These are phyloP conservation scores for Pseudochirops cupreus DNA, from an alignment of 2,797 vertebrate genomes.

Conservation along the genomic window DNA sequence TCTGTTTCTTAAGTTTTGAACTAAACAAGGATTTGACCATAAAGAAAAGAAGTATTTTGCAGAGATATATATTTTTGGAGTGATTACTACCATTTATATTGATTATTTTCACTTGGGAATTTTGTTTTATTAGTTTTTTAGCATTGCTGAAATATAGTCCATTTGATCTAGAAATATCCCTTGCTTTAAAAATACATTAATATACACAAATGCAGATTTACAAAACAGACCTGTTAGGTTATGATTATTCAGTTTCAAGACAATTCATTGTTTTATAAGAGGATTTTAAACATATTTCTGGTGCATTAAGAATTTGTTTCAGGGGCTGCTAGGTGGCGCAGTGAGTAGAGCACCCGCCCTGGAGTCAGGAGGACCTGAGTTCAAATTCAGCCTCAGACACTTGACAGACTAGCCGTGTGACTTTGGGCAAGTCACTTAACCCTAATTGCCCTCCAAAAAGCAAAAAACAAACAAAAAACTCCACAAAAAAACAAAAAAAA, in stretches of 20 bases:
- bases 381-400: too few relatives aligned
- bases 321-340: too few relatives aligned
- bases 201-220: constrained; percentile 41
- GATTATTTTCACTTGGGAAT: not conserved
- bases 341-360: too few relatives aligned
- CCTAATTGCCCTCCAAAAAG: too few relatives aligned
- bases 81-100: not conserved
- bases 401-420: too few relatives aligned
- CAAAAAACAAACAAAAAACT: too few relatives aligned
- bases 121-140: not conserved
- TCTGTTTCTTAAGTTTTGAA: constrained; percentile 48
- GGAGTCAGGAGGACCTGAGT: too few relatives aligned
- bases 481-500: too few relatives aligned
- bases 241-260: constrained; percentile 39
- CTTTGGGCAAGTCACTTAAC: too few relatives aligned
- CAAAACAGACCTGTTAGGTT: constrained; percentile 25
- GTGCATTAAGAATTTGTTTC: constrained; percentile 11
- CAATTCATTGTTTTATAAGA: constrained; percentile 45
- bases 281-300: constrained; percentile 47
- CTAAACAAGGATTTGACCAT: constrained; percentile 22
- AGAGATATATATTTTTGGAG: not conserved
- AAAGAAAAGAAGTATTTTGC: not conserved
- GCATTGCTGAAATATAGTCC: not conserved
- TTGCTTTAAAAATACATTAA: constrained; percentile 25
- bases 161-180: not conserved